Base-by-base conservation (phyloP, 2,888 invertebrate species). In the Xylophagus ater region DNA sequence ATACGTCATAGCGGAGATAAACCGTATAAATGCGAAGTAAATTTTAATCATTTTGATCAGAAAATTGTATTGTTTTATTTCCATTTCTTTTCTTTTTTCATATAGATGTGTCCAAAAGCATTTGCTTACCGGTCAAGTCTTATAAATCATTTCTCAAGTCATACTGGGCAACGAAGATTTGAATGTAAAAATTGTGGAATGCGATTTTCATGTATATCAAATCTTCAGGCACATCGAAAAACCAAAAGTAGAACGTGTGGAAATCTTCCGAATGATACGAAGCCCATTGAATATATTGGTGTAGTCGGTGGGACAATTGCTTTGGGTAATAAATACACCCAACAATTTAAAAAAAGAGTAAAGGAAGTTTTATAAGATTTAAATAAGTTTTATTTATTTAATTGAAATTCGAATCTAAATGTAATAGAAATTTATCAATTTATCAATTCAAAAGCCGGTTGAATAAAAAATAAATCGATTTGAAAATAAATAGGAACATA, bases 141-240 rank as follows among this genome's bases (percentile, higher is more conserved):
- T 32, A 51, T 69, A 19, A 70, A 68, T 2, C 70, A 70, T 45
- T 66, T 65, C 54, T 66, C 66, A 3, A 51, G 67, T 5, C 70
- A 70, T 44, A 69, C 68, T 1, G 70, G 70, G 36, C 58, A 67
- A 7, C 69, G 68, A 41, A 66, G 68, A 3, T 66, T 68, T 48
- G 52, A 66, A 19, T 70, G 70, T 51, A 60, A 65, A 43, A 62
- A 64, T 3, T 70, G 70, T 47, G 68, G 68, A 26, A 62, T 63
- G 42, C 58, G 69, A 9, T 70, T 71, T 51, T 70, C 70, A 4
- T 71, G 70, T 49, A 62, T 69, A 37, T 68, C 69, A 1, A 70
- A 70, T 52, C 54, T 70, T 5, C 62, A 67, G 34, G 68, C 69
- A 14, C 69, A 70, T 53, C 59, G 65, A n/a, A 58, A 58, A 40